phyloP scores from a whole-genome alignment of 2,797 vertebrate species.

The Catostomus latipinnis region DNA sequence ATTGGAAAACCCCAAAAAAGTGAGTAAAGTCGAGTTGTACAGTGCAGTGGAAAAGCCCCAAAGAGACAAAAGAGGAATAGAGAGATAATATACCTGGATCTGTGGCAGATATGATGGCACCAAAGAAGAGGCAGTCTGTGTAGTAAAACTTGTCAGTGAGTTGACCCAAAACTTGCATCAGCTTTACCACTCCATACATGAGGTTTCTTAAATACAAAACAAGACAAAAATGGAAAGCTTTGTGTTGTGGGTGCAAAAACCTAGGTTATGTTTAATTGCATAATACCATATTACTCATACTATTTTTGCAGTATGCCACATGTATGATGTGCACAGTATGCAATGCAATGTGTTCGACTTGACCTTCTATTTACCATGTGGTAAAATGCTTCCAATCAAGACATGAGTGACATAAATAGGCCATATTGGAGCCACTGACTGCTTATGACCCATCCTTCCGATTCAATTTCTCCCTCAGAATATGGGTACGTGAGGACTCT shows the following conservation, averaged over 20 bases:
- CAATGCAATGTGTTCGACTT: not conserved
- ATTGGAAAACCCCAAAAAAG: no score
- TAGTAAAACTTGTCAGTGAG: constrained; percentile 96
- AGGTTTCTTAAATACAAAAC: constrained; percentile 82
- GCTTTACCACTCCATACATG: constrained; percentile 97
- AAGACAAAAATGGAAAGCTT: not conserved
- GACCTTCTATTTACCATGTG: not conserved
- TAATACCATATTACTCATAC: not conserved
- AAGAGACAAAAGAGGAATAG: not conserved
- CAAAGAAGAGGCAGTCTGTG: constrained; percentile 97
- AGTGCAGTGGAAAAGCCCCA: no score
- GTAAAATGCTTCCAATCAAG: no score
- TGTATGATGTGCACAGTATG: not conserved
- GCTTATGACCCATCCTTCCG: no score
- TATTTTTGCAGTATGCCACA: no score
- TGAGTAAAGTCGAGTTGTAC: no score
- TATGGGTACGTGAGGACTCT: no score
- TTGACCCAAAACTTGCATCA: constrained; percentile 92
- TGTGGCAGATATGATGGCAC: constrained; percentile 96
- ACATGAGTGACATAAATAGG: no score
- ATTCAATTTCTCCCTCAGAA: no score
- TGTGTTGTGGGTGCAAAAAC: not conserved
- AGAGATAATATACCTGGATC: constrained; percentile 86
- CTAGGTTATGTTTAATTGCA: not conserved
- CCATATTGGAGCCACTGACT: no score